A percentile compares a stretch with the other conserved stretches of the same genome.
phyloP scores from a whole-genome alignment of 2,888 invertebrate species.

The Amblyjoppa proteus region DNA sequence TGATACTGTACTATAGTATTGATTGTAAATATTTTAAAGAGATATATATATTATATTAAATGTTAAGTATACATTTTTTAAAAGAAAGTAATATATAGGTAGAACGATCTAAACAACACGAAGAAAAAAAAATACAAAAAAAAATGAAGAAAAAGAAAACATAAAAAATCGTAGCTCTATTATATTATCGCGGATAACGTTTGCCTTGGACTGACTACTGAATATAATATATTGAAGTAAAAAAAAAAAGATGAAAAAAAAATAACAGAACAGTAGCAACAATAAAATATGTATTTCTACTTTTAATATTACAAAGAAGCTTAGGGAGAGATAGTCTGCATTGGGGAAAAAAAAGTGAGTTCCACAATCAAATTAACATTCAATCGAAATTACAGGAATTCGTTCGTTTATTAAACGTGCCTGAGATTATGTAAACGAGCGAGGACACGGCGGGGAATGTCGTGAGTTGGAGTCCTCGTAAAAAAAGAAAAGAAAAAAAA shows the following conservation, averaged over 20 bases:
- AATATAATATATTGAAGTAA: slow-evolving; percentile 72
- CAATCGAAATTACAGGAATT: slow-evolving; percentile 74
- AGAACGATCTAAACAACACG: slow-evolving; percentile 71
- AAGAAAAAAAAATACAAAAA: slow-evolving; percentile 75
- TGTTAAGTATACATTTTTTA: slow-evolving; percentile 85
- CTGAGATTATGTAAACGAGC: slow-evolving; percentile 58
- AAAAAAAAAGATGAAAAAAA: slow-evolving; percentile 46
- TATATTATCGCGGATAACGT: slow-evolving; percentile 83
- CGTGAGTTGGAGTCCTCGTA: slow-evolving; percentile 33
- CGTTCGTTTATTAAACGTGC: slow-evolving; percentile 74
- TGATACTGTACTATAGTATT: slow-evolving; percentile 83
- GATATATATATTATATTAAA: slow-evolving; percentile 82
- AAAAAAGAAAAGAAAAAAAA: background rate
- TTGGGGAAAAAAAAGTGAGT: slow-evolving; percentile 73
- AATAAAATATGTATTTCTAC: slow-evolving; percentile 84
- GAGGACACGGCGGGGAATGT: slow-evolving; percentile 34
- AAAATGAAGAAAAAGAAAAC: slow-evolving; percentile 66
- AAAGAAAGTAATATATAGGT: slow-evolving; percentile 85
- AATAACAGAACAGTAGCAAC: slow-evolving; percentile 75
- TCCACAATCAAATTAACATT: slow-evolving; percentile 28
- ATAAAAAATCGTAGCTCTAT: slow-evolving; percentile 82
- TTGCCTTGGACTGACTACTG: slow-evolving; percentile 85
- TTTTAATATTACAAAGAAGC: slow-evolving; percentile 83
- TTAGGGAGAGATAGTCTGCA: slow-evolving; percentile 79
- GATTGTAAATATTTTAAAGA: slow-evolving; percentile 84